These are phyloP conservation scores for Scaptodrosophila latifasciaeformis DNA, from an alignment of 2,888 invertebrate genomes.

Conservation along the genomic window DNA sequence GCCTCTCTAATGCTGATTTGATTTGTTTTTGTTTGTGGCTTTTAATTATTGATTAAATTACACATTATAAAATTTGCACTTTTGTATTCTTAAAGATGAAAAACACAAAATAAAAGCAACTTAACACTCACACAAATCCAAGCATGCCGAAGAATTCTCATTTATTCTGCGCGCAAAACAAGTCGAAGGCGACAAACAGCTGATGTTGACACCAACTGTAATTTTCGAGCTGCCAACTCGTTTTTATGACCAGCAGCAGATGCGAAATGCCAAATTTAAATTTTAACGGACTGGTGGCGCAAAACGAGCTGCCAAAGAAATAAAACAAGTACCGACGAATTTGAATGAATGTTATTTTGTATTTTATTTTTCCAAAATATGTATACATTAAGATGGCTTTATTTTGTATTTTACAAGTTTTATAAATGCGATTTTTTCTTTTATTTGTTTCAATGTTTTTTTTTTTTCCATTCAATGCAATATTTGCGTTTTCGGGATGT, in stretches of 20 bases:
- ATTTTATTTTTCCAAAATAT: background rate
- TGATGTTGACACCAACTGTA: no score
- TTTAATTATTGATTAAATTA: conserved; percentile 39
- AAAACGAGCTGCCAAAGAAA: no score
- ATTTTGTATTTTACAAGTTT: background rate
- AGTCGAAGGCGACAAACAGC: background rate
- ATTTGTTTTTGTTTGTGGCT: conserved; percentile 65
- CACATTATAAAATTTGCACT: no score
- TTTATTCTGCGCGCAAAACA: background rate
- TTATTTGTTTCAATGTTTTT: background rate
- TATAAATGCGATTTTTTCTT: background rate
- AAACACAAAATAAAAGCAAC: no score
- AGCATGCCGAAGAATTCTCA: background rate
- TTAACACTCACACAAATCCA: no score
- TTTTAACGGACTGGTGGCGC: no score
- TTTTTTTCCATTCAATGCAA: background rate
- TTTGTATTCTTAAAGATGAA: no score
- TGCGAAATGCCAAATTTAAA: no score
- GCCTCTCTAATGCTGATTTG: conserved; percentile 50
- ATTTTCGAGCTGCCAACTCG: no score
- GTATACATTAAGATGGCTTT: background rate
- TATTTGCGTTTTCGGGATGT: background rate
- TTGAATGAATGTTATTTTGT: no score
- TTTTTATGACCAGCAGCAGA: no score
- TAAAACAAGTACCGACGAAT: no score